Base-by-base conservation (phyloP, 2,113 vertebrate species). In the Hemiscyllium ocellatum region DNA sequence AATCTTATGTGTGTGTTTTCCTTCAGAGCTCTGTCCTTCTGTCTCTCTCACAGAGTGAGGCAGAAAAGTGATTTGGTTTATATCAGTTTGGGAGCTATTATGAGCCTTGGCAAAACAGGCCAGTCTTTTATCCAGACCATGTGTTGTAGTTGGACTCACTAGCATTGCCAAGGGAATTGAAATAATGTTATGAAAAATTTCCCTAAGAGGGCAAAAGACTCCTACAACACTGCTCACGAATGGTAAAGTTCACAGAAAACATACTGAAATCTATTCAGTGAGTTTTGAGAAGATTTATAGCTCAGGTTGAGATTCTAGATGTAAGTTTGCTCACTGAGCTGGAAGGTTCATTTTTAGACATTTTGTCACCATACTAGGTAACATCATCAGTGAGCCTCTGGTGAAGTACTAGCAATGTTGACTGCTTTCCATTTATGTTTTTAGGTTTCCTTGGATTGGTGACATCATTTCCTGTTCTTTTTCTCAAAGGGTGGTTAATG, bases 21-120 rank as follows among this genome's bases (percentile, higher is more conserved):
- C 33, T 68, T 93, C 56, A 93, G 13, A 93, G 6, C 69, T 1
- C 69, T 70, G 22, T 70, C 69, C 24, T 0, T 76, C 72, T 76
- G 26, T 76, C 72, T 66, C 56, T 83, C 80, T 83, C 37, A 42
- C 26, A 33, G 72, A 76, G 72, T 5, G 42, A 19, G n/a, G 80
- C 80, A 42, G 80, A 37, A 83, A 83, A 47, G 80, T 37, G 37
- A 83, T 83, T 83, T 83, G 80, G 80, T 93, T 65, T 10, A 66
- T 61, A 66, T 93, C 65, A 37, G 89, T 93, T 93, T 66, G 19
- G 61, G 89, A 68, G 17, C 29, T 91, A 65, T 91, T 91, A 65
- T 65, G 56, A 91, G 52, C 87, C 52, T 93, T 93, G 89, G 89
- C 89, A 93, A 93, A 93, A 93, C 61, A 66, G 29, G 61, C 89